Conservation (phyloP, 2,113 vertebrate species). For the Polyodon spathula region DNA sequence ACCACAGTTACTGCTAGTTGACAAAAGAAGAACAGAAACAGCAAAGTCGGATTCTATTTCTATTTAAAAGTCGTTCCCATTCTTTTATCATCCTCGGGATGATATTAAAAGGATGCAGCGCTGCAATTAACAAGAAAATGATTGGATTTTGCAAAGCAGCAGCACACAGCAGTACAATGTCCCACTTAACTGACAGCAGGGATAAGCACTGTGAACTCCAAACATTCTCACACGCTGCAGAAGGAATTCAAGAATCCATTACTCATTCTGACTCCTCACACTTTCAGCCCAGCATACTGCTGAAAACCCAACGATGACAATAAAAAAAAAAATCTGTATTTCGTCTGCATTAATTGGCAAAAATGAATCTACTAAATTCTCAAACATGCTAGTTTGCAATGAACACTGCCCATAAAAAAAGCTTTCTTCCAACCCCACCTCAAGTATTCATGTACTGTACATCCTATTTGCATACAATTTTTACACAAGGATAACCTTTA, state of each 20-base stretch:
- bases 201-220: constrained; percentile 41
- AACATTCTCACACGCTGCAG: constrained; percentile 31
- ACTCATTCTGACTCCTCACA: constrained; percentile 17
- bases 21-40: not conserved
- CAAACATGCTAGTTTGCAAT: too few species aligned
- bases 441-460: too few species aligned
- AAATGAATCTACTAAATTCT: not conserved
- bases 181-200: constrained; percentile 34
- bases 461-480: too few species aligned
- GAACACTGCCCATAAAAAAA: too few species aligned
- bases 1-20: not conserved
- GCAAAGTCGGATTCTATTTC: constrained; percentile 4
- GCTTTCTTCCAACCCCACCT: too few species aligned
- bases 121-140: constrained; percentile 19
- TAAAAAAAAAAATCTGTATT: constrained; percentile 16
- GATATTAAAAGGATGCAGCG: constrained; percentile 16
- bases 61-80: constrained; percentile 1
- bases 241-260: constrained; percentile 37
- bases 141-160: constrained; percentile 26
- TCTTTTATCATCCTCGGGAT: constrained; percentile 5
- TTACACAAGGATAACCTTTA: too few species aligned
- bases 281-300: constrained; percentile 12
- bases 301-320: constrained; percentile 10
- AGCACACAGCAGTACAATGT: constrained; percentile 13
- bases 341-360: constrained; percentile 16